phyloP scores from a whole-genome alignment of 2,888 invertebrate species.

The Tubulanus polymorphus region DNA sequence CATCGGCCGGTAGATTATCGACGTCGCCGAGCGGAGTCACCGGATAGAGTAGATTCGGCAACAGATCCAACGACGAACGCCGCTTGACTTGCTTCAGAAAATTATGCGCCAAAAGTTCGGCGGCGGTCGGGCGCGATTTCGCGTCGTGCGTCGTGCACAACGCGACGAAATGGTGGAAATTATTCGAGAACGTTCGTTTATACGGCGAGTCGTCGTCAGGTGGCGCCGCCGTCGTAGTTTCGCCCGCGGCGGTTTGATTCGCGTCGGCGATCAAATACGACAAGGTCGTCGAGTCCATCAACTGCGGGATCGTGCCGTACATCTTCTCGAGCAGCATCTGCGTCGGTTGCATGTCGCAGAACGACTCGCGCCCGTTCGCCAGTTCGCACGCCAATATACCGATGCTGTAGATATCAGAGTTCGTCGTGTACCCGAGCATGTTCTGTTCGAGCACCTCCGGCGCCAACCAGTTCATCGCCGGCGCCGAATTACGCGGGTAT shows the following conservation, averaged over 20 bases:
- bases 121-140: slow-evolving; percentile 34
- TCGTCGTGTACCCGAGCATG: slow-evolving; percentile 79
- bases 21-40: slow-evolving; percentile 66
- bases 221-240: too few relatives aligned
- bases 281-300: slow-evolving; percentile 58
- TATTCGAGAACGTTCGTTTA: slow-evolving; percentile 66
- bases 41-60: slow-evolving; percentile 66
- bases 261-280: slow-evolving; percentile 53
- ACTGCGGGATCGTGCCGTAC: slow-evolving; percentile 61
- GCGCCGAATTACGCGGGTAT: slow-evolving; percentile 68
- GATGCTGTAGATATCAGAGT: slow-evolving; percentile 86
- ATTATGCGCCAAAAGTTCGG: slow-evolving; percentile 55
- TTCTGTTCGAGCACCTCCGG: slow-evolving; percentile 90
- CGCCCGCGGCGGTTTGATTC: slow-evolving; percentile 8
- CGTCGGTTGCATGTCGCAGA: slow-evolving; percentile 78
- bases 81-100: slow-evolving; percentile 75
- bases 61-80: slow-evolving; percentile 55
- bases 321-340: slow-evolving; percentile 78
- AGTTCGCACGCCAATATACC: slow-evolving; percentile 84
- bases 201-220: too few relatives aligned
- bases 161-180: slow-evolving; percentile 76
- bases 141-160: slow-evolving; percentile 40
- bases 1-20: too few relatives aligned
- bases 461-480: slow-evolving; percentile 83
- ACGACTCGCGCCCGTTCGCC: slow-evolving; percentile 85